These are phyloP conservation scores for Drosophila algonquin DNA, from an alignment of 2,888 invertebrate genomes.

Conservation along the genomic window DNA sequence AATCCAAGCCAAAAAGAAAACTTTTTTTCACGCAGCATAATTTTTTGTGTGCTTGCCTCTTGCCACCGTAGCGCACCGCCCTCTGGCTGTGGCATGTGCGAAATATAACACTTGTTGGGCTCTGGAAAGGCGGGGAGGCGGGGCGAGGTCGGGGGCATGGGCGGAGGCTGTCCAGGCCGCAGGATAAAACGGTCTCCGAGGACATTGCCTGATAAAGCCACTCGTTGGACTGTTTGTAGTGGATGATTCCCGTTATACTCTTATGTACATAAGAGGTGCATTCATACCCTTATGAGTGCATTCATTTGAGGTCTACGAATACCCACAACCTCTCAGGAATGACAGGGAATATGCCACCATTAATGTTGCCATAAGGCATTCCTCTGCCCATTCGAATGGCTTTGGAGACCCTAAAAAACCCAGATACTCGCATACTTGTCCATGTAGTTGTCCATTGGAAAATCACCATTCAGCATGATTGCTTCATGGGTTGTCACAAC, in stretches of 20 bases:
- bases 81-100: slow-evolving; percentile 33
- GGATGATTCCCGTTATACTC: too few species aligned
- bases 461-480: slow-evolving; percentile 37
- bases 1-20: slow-evolving; percentile 41
- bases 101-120: slow-evolving; percentile 52
- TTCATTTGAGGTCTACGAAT: background rate
- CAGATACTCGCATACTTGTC: background rate
- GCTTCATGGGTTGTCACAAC: slow-evolving; percentile 36
- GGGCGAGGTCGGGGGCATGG: slow-evolving; percentile 1
- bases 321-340: background rate
- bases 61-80: slow-evolving; percentile 2
- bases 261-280: too few species aligned
- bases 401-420: background rate
- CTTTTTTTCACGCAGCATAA: slow-evolving; percentile 51
- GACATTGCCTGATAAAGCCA: slow-evolving; percentile 43
- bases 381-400: too few species aligned
- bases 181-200: slow-evolving; percentile 39
- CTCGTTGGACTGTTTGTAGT: too few species aligned
- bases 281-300: slow-evolving; percentile 14
- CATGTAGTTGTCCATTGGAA: slow-evolving; percentile 9
- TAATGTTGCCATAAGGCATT: background rate
- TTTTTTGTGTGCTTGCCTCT: slow-evolving; percentile 12
- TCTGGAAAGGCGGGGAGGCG: background rate
- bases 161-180: slow-evolving; percentile 30
- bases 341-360: background rate